phyloP scores from a whole-genome alignment of 2,797 vertebrate species.

The Acipenser oxyrinchus region DNA sequence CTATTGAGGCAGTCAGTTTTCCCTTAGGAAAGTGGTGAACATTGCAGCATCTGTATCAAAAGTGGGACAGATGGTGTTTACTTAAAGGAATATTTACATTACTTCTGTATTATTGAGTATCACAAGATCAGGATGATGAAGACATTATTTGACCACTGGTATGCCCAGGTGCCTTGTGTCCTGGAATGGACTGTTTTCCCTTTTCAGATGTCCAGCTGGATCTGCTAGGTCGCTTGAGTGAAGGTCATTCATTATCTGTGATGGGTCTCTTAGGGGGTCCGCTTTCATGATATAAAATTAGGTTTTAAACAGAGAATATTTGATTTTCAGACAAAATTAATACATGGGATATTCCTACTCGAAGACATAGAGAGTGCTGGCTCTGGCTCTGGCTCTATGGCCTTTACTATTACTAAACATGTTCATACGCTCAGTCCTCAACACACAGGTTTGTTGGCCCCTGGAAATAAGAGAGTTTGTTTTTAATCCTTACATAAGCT shows the following conservation, averaged over 20 bases:
- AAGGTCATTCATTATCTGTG: neutral
- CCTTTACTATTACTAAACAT: neutral
- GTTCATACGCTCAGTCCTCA: too few species aligned
- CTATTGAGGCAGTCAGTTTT: neutral
- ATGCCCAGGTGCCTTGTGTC: neutral
- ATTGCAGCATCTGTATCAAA: slow-evolving; percentile 3
- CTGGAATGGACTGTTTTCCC: neutral
- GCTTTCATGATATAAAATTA: neutral
- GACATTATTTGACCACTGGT: neutral
- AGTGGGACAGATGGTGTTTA: neutral
- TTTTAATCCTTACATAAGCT: too few species aligned
- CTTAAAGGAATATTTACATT: neutral
- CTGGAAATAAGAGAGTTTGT: too few species aligned
- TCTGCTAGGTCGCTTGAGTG: neutral
- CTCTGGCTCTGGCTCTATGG: neutral
- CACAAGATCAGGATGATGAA: neutral
- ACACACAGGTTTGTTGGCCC: too few species aligned
- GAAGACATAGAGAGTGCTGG: too few species aligned
- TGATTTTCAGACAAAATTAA: neutral
- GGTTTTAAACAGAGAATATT: neutral
- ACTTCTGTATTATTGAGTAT: neutral
- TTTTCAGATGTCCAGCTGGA: neutral
- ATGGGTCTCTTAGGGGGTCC: too few species aligned
- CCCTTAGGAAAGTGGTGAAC: neutral
- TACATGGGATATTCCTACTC: too few species aligned